phyloP scores from a whole-genome alignment of 2,888 invertebrate species.

The Macrosiphum euphorbiae region DNA sequence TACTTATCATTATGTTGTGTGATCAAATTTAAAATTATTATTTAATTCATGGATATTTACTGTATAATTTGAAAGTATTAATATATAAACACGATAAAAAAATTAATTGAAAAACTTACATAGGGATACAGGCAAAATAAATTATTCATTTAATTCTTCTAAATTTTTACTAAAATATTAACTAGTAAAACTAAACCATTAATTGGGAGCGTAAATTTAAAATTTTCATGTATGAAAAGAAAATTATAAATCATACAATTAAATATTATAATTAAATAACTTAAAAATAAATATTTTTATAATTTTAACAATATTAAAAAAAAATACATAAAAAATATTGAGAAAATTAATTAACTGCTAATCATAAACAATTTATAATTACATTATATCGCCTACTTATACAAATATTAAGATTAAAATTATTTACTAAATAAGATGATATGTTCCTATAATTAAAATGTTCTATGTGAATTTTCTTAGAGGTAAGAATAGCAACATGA shows the following conservation, averaged over 20 bases:
- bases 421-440: too few species aligned
- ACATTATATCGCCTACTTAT: neutral
- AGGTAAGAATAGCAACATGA: neutral
- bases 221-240: neutral
- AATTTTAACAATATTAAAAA: neutral
- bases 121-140: neutral
- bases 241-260: neutral
- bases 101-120: neutral
- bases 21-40: too few species aligned
- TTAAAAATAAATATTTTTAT: neutral
- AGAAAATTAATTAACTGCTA: neutral
- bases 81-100: neutral
- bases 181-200: neutral
- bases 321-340: neutral
- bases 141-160: neutral
- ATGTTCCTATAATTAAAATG: neutral
- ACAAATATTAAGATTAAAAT: neutral
- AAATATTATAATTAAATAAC: neutral
- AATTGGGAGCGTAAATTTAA: neutral
- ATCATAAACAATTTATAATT: neutral
- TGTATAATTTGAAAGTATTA: neutral
- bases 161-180: neutral
- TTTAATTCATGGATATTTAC: too few species aligned
- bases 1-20: too few species aligned
- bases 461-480: neutral